Conservation (phyloP, 2,797 vertebrate genomes). For the Hapalemur alaotrensis region DNA sequence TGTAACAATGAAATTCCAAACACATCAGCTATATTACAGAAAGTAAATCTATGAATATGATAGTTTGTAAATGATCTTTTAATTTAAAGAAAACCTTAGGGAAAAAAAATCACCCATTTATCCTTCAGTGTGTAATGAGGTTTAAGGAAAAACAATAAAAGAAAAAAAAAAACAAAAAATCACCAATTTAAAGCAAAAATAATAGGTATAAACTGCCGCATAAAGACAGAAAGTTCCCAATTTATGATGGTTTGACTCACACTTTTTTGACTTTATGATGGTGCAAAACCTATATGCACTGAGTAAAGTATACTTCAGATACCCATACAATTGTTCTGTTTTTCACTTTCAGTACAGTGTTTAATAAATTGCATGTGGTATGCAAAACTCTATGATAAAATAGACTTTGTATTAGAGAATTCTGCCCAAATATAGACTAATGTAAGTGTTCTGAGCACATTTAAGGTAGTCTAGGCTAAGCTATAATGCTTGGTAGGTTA, state of each 20-base stretch:
- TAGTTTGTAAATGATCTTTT: slow-evolving; percentile 90
- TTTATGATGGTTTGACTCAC: neutral
- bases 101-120: slow-evolving; percentile 63
- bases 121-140: too few species aligned
- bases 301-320: neutral
- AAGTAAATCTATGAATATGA: slow-evolving; percentile 87
- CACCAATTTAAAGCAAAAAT: neutral
- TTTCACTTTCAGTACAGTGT: neutral
- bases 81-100: slow-evolving; percentile 88
- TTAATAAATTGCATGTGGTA: neutral
- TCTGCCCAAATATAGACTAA: neutral
- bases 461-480: neutral
- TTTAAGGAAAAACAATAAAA: too few species aligned
- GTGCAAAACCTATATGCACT: neutral
- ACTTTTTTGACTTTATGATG: neutral
- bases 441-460: neutral
- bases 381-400: neutral
- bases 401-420: neutral
- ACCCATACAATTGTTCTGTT: neutral
- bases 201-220: neutral
- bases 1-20: slow-evolving; percentile 80
- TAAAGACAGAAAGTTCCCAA: neutral
- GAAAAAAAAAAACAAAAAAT: neutral
- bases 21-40: slow-evolving; percentile 86
- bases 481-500: neutral